phyloP scores from a whole-genome alignment of 2,888 invertebrate genomes.

The Hipparchia semele region DNA sequence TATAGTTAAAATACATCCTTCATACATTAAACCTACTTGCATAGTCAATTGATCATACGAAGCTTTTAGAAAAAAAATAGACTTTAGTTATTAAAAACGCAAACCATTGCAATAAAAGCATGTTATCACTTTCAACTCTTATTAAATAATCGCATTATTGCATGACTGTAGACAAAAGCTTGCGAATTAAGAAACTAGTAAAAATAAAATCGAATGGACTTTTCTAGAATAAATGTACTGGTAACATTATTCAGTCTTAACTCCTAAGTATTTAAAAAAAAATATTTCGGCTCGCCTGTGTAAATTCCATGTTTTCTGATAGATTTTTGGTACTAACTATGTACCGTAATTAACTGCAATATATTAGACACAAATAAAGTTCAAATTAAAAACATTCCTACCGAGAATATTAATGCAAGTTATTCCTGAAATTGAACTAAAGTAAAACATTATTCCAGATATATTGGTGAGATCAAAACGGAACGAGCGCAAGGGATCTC shows the following conservation, averaged over 20 bases:
- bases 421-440: constrained; percentile 9
- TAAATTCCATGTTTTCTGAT: neutral
- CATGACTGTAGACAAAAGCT: constrained; percentile 6
- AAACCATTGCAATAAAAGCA: constrained; percentile 5
- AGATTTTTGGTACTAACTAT: neutral
- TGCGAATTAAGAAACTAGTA: neutral
- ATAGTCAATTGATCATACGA: neutral
- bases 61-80: constrained; percentile 5
- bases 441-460: constrained; percentile 70
- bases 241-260: neutral
- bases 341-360: neutral
- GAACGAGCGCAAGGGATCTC: constrained; percentile 83
- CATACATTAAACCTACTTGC: constrained; percentile 1
- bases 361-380: neutral
- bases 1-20: neutral
- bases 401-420: neutral
- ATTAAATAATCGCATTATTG: neutral
- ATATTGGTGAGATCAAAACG: constrained; percentile 87
- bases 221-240: neutral
- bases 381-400: neutral
- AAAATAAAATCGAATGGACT: neutral
- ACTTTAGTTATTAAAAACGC: neutral
- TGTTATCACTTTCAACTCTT: neutral
- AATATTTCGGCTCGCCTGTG: neutral
- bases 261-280: neutral